Evolutionary conservation across 2,797 vertebrate species (phyloP).

Genomic region (Smutsia gigantea): DNA sequence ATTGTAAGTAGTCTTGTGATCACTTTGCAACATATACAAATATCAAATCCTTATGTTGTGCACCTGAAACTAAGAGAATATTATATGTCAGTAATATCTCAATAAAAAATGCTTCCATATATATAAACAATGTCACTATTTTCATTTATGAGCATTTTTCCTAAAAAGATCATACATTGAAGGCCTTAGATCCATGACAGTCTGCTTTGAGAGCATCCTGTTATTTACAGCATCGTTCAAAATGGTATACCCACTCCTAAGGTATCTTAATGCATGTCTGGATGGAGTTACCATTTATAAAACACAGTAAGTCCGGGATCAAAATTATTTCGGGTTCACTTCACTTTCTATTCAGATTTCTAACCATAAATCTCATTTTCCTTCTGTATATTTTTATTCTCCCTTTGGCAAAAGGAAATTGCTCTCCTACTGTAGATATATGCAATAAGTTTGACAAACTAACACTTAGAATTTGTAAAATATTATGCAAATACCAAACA

Average conservation of each 20-base stretch:
- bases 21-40: neutral
- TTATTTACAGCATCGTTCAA: neutral
- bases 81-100: neutral
- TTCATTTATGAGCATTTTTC: neutral
- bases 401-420: neutral
- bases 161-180: neutral
- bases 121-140: neutral
- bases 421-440: neutral
- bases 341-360: neutral
- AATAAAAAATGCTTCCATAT: neutral
- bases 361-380: neutral
- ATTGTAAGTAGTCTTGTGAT: neutral
- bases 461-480: neutral
- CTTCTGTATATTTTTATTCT: neutral
- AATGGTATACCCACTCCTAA: neutral
- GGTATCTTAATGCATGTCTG: neutral
- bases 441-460: neutral
- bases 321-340: neutral
- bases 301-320: neutral
- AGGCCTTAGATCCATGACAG: accelerated
- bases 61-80: neutral
- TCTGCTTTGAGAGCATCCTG: neutral
- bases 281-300: neutral
- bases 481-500: neutral
- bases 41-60: neutral